Evolutionary conservation across 1,140 invertebrate genomes (phyloP).

Genomic region (Nymphalis io): DNA sequence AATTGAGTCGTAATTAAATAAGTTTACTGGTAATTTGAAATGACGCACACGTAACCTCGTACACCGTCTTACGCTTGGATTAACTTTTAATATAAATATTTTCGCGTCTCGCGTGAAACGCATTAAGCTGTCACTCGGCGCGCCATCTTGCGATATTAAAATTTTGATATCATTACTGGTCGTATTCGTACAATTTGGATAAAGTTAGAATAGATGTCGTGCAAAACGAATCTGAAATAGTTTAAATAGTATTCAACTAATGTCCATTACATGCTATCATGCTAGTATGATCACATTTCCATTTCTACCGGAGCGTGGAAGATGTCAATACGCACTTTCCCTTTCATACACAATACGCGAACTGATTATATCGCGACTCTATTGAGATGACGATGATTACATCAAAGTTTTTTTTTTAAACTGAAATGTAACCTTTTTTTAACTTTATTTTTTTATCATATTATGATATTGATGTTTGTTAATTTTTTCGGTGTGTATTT

Average conservation of each 20-base stretch:
- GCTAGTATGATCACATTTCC: neutral
- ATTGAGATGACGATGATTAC: neutral
- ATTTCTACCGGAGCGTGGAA: neutral
- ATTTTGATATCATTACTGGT: neutral
- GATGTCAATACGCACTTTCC: constrained; percentile 1
- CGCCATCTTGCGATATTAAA: constrained; percentile 5
- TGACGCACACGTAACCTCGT: too few relatives aligned
- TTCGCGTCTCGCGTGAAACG: constrained; percentile 3
- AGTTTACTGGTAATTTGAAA: neutral
- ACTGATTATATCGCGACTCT: neutral
- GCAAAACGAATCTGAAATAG: too few relatives aligned
- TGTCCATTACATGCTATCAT: neutral
- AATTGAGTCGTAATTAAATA: constrained; percentile 1
- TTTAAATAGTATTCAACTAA: neutral
- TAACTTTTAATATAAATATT: constrained; percentile 6
- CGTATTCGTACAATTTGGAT: neutral
- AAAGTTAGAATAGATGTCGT: neutral
- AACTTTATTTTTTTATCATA: too few relatives aligned
- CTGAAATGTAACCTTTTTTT: too few relatives aligned
- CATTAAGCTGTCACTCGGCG: neutral
- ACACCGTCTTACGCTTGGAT: neutral
- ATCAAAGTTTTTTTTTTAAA: neutral
- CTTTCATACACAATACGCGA: neutral
- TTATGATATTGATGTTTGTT: too few relatives aligned
- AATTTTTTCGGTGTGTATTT: too few relatives aligned